Conservation (phyloP, 1,140 invertebrate genomes). For the Caenorhabditis brenneri region DNA sequence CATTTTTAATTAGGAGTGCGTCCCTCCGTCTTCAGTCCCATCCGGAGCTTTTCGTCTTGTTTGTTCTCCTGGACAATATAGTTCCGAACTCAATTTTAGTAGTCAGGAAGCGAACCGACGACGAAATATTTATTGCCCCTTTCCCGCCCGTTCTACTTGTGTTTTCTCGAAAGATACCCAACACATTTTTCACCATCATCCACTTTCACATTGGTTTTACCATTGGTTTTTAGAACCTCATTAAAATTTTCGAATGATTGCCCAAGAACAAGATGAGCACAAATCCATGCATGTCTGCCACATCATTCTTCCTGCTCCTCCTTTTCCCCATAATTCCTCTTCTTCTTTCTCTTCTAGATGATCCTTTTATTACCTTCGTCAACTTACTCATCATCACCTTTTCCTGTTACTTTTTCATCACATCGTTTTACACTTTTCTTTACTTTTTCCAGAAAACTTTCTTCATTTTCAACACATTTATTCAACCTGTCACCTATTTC, state of each 20-base stretch:
- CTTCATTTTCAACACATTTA: background rate
- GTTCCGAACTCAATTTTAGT: slow-evolving; percentile 45
- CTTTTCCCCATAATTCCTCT: background rate
- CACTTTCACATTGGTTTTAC: background rate
- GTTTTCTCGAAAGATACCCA: slow-evolving; percentile 11
- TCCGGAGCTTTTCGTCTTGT: slow-evolving; percentile 8
- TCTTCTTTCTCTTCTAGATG: background rate
- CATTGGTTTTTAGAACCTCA: background rate
- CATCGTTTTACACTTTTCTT: background rate
- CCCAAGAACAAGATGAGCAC: background rate
- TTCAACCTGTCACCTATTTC: background rate
- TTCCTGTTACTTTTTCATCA: background rate
- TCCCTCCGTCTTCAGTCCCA: background rate
- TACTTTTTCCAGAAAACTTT: background rate
- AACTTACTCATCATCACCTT: background rate
- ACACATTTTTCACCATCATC: slow-evolving; percentile 8
- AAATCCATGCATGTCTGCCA: background rate
- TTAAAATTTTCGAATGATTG: background rate
- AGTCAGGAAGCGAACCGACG: slow-evolving; percentile 13
- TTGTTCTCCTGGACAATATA: slow-evolving; percentile 12
- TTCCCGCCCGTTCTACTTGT: background rate
- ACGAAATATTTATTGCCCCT: slow-evolving; percentile 26
- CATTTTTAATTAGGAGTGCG: slow-evolving; percentile 39
- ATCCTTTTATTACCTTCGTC: slow-evolving; percentile 2
- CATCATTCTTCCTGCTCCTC: background rate